phyloP scores from a whole-genome alignment of 1,140 invertebrate species.

The Pararge aegeria region DNA sequence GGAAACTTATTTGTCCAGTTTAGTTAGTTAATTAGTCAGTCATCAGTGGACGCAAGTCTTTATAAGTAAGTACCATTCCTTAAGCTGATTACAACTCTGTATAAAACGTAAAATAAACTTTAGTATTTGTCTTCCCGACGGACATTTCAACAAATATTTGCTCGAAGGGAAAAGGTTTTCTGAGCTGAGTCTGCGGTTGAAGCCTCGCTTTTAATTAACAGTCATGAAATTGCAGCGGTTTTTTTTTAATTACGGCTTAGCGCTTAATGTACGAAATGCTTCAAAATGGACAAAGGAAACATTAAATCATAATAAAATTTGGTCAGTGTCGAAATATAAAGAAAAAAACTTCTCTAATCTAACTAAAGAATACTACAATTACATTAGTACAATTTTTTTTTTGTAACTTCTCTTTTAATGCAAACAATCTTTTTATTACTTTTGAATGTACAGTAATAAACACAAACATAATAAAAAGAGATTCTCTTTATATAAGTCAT shows the following conservation, averaged over 20 bases:
- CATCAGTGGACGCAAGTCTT: too few species aligned
- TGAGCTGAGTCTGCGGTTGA: conserved; percentile 1
- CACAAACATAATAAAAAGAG: too few species aligned
- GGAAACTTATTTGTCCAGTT: too few species aligned
- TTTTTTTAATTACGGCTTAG: neutral
- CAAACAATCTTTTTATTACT: too few species aligned
- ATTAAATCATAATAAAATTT: neutral
- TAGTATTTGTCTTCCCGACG: neutral
- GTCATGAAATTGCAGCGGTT: neutral
- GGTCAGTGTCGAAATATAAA: too few species aligned
- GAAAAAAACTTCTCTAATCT: too few species aligned
- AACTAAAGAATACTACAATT: too few species aligned
- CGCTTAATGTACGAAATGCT: neutral
- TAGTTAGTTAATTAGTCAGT: too few species aligned
- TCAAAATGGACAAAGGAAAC: neutral
- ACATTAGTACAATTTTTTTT: too few species aligned
- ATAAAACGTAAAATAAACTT: conserved; percentile 12
- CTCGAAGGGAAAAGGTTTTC: conserved; percentile 6
- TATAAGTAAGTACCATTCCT: neutral
- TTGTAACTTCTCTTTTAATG: too few species aligned
- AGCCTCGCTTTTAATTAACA: conserved; percentile 14
- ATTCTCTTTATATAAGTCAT: too few species aligned
- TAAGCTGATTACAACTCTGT: conserved; percentile 5
- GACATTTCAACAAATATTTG: conserved; percentile 15
- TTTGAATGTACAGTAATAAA: too few species aligned